Conservation (phyloP, 2,888 invertebrate species). For the Erebia palarica region DNA sequence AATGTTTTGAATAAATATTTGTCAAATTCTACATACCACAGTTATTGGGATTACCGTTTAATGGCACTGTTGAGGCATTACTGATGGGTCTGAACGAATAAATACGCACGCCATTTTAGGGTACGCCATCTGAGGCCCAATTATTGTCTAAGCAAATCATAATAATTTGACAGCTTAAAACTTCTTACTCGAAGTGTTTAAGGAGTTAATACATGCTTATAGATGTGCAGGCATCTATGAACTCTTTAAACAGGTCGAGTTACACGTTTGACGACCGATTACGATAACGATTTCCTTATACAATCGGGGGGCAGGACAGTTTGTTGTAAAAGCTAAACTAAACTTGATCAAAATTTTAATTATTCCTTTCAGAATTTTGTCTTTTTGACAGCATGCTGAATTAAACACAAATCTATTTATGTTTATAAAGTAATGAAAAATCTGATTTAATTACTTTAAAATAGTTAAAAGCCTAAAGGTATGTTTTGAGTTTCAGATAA, state of each 20-base stretch:
- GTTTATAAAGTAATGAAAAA: neutral
- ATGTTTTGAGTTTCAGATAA: neutral
- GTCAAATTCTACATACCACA: slow-evolving; percentile 71
- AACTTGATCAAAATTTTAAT: neutral
- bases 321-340: neutral
- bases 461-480: neutral
- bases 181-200: no score
- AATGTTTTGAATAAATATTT: slow-evolving; percentile 67
- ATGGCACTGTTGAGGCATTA: slow-evolving; percentile 24
- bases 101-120: slow-evolving; percentile 1
- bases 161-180: no score
- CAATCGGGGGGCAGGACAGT: no score
- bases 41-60: slow-evolving; percentile 45
- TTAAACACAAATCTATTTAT: neutral
- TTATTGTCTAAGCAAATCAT: no score
- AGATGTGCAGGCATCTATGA: no score
- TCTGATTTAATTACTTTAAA: neutral
- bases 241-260: no score
- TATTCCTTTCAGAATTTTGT: neutral
- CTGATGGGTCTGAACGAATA: slow-evolving; percentile 3
- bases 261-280: no score
- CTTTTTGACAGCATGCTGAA: neutral
- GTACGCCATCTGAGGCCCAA: no score
- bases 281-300: no score
- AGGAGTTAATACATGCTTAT: no score